Conservation (phyloP, 1,140 invertebrate species). For the Kradibia gibbosae region DNA sequence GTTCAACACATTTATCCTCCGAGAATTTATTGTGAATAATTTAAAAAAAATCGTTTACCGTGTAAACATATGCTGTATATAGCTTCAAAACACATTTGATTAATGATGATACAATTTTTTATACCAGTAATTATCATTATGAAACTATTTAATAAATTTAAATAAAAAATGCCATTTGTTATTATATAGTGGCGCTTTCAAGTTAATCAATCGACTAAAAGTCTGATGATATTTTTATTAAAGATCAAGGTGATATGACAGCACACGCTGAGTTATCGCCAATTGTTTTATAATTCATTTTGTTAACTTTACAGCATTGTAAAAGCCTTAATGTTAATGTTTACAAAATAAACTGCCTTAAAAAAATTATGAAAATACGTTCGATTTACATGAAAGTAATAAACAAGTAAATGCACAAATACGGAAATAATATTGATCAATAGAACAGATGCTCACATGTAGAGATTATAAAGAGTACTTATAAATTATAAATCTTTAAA, state of each 20-base stretch:
- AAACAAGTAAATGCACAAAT: constrained; percentile 36
- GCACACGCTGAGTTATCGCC: constrained; percentile 6
- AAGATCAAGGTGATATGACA: constrained; percentile 8
- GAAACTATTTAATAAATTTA: constrained; percentile 9
- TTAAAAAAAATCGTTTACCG: constrained; percentile 55
- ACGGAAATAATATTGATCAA: not conserved
- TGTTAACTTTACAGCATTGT: constrained; percentile 25
- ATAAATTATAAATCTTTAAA: constrained; percentile 12
- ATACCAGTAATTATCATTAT: constrained; percentile 48
- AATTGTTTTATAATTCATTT: constrained; percentile 40
- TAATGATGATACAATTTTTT: constrained; percentile 51
- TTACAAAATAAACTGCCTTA: constrained; percentile 24
- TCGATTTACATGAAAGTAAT: not conserved
- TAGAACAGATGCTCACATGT: not conserved
- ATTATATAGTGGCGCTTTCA: constrained; percentile 38
- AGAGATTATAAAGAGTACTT: constrained; percentile 28
- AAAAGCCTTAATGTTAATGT: constrained; percentile 27
- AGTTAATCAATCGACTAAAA: constrained; percentile 9
- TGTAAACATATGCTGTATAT: constrained; percentile 57
- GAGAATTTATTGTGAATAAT: constrained; percentile 45
- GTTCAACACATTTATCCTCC: constrained; percentile 28
- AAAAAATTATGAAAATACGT: not conserved
- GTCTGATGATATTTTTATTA: constrained; percentile 39
- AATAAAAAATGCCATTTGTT: constrained; percentile 20
- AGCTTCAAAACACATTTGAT: constrained; percentile 39